Evolutionary conservation across 2,797 vertebrate species (phyloP), one percentile per base, ranked within the genome.

Genomic region (Kryptolebias ocellatus): DNA sequence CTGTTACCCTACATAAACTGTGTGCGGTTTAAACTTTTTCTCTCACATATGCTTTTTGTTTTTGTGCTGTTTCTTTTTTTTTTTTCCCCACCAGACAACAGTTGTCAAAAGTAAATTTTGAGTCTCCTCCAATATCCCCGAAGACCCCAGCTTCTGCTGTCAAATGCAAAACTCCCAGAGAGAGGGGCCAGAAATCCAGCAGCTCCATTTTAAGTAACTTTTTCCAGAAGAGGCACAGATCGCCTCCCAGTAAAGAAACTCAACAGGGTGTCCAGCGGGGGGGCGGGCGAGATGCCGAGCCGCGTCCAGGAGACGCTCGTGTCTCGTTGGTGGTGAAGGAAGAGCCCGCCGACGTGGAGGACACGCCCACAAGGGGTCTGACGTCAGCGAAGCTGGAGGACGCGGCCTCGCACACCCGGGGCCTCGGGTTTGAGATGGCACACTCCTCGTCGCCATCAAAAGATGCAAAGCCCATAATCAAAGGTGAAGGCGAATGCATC

Each of bases 41-140:
- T 76, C 45, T 67, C 51, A 64, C 61, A 56, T 56, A 24, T 47
- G 39, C 15, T 64, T 71, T 20, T 4, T 15, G 15, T 11, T 51
- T 42, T 14, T 42, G 11, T 53, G 27, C 17, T 1, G 10, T 53
- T 63, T 11, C 2, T 15, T 67, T 58, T 70, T 76, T n/a, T 53
- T 60, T 12, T 81, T 39, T 79, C 78, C 61, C 55, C 72, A 81
- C 20, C 68, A 99, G 97, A 64, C 90, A 93, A 64, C 92, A 91
- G 80, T 88, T 97, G 83, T 90, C 93, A 49, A 93, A 92, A 82
- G 67, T 83, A 42, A 78, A 85, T 66, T 80, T 94, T 61, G 94
- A 95, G 34, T 90, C 94, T 28, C 91, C 95, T 4, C 92, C 92
- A n/a, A 89, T 92, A 47, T 93, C 93, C 0, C 93, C 91, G 0